These are phyloP conservation scores for Elegia similella DNA, from an alignment of 2,888 invertebrate genomes.

Conservation along the genomic window DNA sequence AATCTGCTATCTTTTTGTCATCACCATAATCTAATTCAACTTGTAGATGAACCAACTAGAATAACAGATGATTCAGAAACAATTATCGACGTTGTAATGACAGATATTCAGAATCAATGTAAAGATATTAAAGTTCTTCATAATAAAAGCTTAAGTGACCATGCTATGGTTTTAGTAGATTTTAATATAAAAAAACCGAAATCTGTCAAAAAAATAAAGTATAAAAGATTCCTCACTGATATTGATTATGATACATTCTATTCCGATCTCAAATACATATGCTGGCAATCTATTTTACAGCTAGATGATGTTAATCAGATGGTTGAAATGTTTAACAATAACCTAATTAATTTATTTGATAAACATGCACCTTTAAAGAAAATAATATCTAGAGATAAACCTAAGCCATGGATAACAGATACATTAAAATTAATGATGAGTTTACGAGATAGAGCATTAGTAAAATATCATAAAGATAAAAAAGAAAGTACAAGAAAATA, in stretches of 20 bases:
- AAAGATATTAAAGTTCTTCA: neutral
- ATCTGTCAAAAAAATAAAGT: neutral
- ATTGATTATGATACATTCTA: conserved; percentile 3
- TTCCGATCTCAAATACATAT: neutral
- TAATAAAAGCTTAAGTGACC: conserved; percentile 19
- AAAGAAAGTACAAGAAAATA: conserved; percentile 17
- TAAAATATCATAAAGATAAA: conserved; percentile 14
- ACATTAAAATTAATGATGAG: conserved; percentile 26
- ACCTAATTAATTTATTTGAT: conserved; percentile 21
- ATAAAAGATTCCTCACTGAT: neutral
- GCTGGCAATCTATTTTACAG: neutral
- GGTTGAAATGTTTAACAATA: conserved; percentile 20
- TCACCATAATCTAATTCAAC: conserved; percentile 20
- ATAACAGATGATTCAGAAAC: conserved; percentile 19
- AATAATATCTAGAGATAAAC: conserved; percentile 13
- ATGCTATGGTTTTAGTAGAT: conserved; percentile 16
- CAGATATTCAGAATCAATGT: too few species aligned
- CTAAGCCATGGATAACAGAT: conserved; percentile 26
- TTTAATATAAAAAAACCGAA: conserved; percentile 17
- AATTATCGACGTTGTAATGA: conserved; percentile 22
- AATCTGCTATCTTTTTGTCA: conserved; percentile 13
- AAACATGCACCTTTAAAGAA: conserved; percentile 23
- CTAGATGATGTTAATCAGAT: conserved; percentile 13
- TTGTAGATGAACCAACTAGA: conserved; percentile 23
- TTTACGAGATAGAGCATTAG: conserved; percentile 21